Conservation (phyloP, 1,140 invertebrate genomes). For the Ganaspis sp. region DNA sequence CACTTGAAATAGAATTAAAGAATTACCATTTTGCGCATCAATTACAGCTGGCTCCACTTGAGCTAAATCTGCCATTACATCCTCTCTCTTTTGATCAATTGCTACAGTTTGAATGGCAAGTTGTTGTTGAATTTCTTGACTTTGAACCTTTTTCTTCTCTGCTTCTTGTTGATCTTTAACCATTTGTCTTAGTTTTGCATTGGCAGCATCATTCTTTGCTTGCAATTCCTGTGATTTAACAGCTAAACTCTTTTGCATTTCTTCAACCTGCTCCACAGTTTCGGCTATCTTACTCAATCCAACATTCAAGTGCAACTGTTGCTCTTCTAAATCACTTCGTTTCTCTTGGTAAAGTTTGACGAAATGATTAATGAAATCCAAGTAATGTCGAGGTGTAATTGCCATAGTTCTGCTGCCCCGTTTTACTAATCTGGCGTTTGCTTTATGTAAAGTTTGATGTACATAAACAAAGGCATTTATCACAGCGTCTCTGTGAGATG, state of each 20-base stretch:
- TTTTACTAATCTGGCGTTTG: constrained; percentile 92
- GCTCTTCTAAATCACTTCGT: constrained; percentile 97
- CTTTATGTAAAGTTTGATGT: constrained; percentile 96
- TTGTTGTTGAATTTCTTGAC: constrained; percentile 96
- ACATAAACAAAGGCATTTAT: constrained; percentile 99
- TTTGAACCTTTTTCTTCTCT: constrained; percentile 98
- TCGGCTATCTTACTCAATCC: constrained; percentile 99
- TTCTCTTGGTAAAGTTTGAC: constrained; percentile 99
- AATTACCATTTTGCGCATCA: constrained; percentile 96
- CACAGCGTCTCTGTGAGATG: constrained; percentile 94
- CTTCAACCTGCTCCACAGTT: constrained; percentile 99
- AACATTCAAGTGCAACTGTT: constrained; percentile 98
- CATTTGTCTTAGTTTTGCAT: constrained; percentile 99
- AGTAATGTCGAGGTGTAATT: constrained; percentile 97
- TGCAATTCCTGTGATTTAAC: constrained; percentile 96
- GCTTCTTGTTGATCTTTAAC: constrained; percentile 99
- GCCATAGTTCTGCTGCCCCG: constrained; percentile 96
- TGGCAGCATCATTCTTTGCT: constrained; percentile 99
- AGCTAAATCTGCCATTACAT: constrained; percentile 95
- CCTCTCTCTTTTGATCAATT: constrained; percentile 93
- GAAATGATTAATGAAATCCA: constrained; percentile 99
- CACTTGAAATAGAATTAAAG: too few relatives aligned
- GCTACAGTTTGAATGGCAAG: constrained; percentile 93
- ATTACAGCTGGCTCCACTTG: constrained; percentile 99
- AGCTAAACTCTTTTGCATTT: constrained; percentile 98